phyloP scores from a whole-genome alignment of 2,113 vertebrate species.

The Myrmecophaga tridactyla region DNA sequence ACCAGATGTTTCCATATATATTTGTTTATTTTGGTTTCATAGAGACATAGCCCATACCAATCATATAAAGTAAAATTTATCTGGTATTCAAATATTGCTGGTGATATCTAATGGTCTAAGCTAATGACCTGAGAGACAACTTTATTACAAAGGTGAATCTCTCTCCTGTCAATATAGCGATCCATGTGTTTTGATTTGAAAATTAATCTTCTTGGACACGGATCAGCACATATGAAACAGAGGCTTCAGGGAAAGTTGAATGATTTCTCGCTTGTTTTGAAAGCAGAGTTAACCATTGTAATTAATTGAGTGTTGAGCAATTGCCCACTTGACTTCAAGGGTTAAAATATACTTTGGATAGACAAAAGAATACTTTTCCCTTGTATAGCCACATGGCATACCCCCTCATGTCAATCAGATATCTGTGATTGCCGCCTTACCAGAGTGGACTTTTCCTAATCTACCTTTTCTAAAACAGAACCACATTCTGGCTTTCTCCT shows the following conservation, averaged over 20 bases:
- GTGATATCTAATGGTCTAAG: not conserved
- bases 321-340: not conserved
- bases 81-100: not conserved
- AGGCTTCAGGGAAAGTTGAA: not conserved
- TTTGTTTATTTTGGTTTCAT: not conserved
- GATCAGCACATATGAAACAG: not conserved
- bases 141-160: not conserved
- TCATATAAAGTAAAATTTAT: not conserved
- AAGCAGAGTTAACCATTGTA: not conserved
- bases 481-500: not conserved
- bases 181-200: not conserved
- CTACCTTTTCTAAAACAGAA: not conserved
- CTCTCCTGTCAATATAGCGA: not conserved
- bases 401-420: not conserved
- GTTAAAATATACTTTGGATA: not conserved
- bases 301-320: not conserved
- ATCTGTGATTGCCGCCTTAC: not conserved
- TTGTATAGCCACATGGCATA: not conserved
- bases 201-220: not conserved
- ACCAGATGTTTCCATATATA: not conserved
- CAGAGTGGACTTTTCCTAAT: not conserved
- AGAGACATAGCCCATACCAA: not conserved
- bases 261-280: not conserved
- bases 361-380: not conserved
- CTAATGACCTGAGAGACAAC: not conserved